Percentiles rank a stretch among this genome's conserved stretches.
phyloP scores from a whole-genome alignment of 2,113 vertebrate species.

The rat (Rattus norvegicus) region DNA sequence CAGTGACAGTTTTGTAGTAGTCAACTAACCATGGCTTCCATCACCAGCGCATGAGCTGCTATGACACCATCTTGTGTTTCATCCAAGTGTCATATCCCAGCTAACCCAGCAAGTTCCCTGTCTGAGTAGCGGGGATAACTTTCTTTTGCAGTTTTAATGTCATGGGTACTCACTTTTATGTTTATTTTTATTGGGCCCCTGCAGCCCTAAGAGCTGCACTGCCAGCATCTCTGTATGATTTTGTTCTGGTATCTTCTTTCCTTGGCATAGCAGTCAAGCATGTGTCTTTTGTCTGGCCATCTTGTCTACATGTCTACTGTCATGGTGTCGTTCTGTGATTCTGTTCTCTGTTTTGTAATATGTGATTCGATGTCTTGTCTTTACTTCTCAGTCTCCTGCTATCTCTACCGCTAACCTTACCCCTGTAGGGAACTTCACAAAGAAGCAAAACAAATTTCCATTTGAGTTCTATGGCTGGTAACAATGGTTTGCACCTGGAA shows the following conservation, averaged over 20 bases:
- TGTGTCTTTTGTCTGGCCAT: slow-evolving; percentile 82
- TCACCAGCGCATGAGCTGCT: slow-evolving; percentile 90
- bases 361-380: slow-evolving; percentile 83
- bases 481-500: slow-evolving; percentile 52
- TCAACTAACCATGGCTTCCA: slow-evolving; percentile 87
- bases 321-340: slow-evolving; percentile 90
- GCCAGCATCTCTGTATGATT: slow-evolving; percentile 72
- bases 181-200: slow-evolving; percentile 78
- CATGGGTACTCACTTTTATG: slow-evolving; percentile 68
- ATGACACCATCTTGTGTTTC: slow-evolving; percentile 89
- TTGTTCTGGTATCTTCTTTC: slow-evolving; percentile 72
- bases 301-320: slow-evolving; percentile 85
- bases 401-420: slow-evolving; percentile 70
- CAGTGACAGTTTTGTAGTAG: slow-evolving; percentile 83
- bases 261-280: slow-evolving; percentile 77
- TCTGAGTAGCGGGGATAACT: slow-evolving; percentile 82
- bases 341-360: slow-evolving; percentile 94
- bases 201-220: slow-evolving; percentile 80
- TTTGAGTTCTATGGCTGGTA: slow-evolving; percentile 28
- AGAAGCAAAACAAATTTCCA: slow-evolving; percentile 87
- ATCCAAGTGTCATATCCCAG: slow-evolving; percentile 87
- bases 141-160: slow-evolving; percentile 79
- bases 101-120: slow-evolving; percentile 86
- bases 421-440: slow-evolving; percentile 87
- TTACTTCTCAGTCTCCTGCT: slow-evolving; percentile 57